These are phyloP conservation scores for Aphidius colemani DNA, from an alignment of 2,888 invertebrate species.

Conservation along the genomic window DNA sequence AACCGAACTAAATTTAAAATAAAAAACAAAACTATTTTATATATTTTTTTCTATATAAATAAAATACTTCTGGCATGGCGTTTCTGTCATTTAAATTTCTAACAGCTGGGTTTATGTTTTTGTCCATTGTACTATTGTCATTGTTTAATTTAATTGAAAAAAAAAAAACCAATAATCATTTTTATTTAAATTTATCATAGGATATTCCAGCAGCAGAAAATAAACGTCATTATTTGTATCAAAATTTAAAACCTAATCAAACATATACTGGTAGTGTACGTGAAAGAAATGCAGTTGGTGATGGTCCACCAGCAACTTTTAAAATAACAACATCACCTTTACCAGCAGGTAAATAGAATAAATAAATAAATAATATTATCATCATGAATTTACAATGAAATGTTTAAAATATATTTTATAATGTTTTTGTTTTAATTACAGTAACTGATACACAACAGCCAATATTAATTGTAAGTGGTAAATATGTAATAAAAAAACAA, in stretches of 20 bases:
- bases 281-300: constrained; percentile 80
- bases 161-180: not conserved
- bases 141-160: constrained; percentile 18
- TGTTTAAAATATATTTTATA: too few species aligned
- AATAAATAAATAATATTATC: constrained; percentile 14
- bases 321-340: constrained; percentile 72
- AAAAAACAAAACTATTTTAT: too few species aligned
- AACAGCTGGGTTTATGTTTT: constrained; percentile 34
- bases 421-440: constrained; percentile 48
- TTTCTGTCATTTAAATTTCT: constrained; percentile 42
- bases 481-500: constrained; percentile 71
- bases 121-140: constrained; percentile 1
- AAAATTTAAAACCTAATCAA: constrained; percentile 72
- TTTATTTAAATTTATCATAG: constrained; percentile 57
- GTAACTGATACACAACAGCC: constrained; percentile 73
- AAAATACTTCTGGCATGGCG: constrained; percentile 54
- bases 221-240: constrained; percentile 73
- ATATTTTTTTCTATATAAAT: not conserved
- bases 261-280: constrained; percentile 79
- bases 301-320: constrained; percentile 73
- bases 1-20: too few species aligned
- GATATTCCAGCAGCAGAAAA: constrained; percentile 76
- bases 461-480: constrained; percentile 72
- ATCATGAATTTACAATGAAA: too few species aligned
- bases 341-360: constrained; percentile 64